A percentile compares a stretch with the other conserved stretches of the same genome.
These are phyloP conservation scores for Eurystomus gularis DNA, from an alignment of 2,113 vertebrate genomes.

Conservation along the genomic window DNA sequence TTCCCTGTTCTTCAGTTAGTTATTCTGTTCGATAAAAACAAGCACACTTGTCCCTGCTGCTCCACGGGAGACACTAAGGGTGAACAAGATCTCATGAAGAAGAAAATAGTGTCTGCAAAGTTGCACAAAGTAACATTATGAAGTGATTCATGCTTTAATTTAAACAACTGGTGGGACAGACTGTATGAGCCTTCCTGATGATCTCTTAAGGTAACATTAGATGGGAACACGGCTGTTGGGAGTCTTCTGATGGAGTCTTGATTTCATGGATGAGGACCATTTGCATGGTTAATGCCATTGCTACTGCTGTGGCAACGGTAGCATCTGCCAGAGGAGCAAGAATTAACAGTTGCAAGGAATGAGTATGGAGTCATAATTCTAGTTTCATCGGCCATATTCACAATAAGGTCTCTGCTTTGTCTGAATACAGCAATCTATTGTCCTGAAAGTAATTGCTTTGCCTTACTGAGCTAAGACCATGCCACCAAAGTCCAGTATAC, in stretches of 20 bases:
- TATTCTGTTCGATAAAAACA: neutral
- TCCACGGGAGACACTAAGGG: neutral
- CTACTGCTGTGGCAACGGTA: neutral
- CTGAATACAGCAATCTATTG: neutral
- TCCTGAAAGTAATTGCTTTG: neutral
- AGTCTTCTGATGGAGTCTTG: neutral
- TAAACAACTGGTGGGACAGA: neutral
- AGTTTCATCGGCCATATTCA: neutral
- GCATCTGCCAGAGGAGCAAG: neutral
- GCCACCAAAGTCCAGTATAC: neutral
- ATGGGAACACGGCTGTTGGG: neutral
- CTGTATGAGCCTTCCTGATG: neutral
- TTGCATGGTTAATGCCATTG: neutral
- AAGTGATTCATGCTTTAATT: neutral
- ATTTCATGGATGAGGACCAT: neutral
- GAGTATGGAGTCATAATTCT: neutral
- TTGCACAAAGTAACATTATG: neutral
- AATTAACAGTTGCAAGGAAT: neutral
- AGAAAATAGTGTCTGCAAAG: neutral
- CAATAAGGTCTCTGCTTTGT: neutral
- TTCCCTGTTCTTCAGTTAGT: neutral
- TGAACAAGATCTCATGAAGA: neutral
- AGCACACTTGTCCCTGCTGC: neutral
- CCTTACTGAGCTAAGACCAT: neutral
- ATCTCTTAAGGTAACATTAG: neutral